Evolutionary conservation across 2,113 vertebrate species (phyloP).

Genomic region (Platichthys stellatus): DNA sequence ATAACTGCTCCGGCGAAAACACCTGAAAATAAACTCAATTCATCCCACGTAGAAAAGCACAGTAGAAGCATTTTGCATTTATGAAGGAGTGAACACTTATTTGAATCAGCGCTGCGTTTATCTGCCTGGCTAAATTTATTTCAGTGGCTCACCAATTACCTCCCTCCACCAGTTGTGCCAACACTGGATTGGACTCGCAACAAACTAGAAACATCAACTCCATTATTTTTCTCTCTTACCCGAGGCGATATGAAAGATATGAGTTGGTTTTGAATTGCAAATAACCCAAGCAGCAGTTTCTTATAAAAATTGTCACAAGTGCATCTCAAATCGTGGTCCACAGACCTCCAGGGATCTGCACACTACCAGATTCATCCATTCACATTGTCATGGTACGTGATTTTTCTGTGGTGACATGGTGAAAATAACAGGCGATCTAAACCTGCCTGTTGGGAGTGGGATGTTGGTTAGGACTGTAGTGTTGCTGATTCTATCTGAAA

Average conservation of each 20-base stretch:
- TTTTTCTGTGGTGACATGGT: too few species aligned
- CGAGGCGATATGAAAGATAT: not conserved
- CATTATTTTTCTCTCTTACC: not conserved
- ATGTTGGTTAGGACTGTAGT: too few species aligned
- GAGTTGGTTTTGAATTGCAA: not conserved
- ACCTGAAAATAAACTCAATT: constrained; percentile 26
- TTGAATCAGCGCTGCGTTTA: constrained; percentile 9
- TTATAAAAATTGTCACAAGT: too few species aligned
- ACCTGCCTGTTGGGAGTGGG: too few species aligned
- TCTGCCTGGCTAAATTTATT: not conserved
- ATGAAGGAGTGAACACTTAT: constrained; percentile 20
- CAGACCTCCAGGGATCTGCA: too few species aligned
- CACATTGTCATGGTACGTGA: too few species aligned
- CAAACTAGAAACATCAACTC: not conserved
- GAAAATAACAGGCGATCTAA: too few species aligned
- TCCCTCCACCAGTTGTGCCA: constrained; percentile 7
- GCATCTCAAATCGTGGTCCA: too few species aligned
- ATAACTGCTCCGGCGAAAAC: constrained; percentile 16
- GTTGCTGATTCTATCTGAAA: too few species aligned
- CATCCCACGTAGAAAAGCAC: not conserved
- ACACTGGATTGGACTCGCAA: constrained; percentile 12
- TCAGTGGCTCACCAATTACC: constrained; percentile 9
- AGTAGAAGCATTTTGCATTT: constrained; percentile 15
- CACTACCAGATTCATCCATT: too few species aligned
- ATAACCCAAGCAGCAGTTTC: not conserved